A percentile compares a stretch with the other conserved stretches of the same genome.
phyloP scores from a whole-genome alignment of 2,888 invertebrate genomes.

The Nyleta sp. region DNA sequence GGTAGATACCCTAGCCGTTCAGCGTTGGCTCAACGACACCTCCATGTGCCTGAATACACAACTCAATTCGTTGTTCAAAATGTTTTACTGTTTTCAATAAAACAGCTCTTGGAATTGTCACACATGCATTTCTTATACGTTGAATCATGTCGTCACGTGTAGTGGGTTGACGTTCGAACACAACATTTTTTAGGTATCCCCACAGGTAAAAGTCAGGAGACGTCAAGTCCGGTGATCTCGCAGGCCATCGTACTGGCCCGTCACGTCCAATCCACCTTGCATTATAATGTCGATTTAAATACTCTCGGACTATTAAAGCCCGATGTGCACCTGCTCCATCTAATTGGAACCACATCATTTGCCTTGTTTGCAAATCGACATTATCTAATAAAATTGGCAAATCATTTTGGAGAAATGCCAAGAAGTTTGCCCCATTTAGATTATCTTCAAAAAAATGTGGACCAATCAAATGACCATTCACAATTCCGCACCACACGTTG shows the following conservation, averaged over 20 bases:
- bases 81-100: background rate
- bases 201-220: slow-evolving; percentile 6
- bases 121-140: slow-evolving; percentile 3
- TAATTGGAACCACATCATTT: background rate
- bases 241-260: slow-evolving; percentile 4
- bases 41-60: slow-evolving; percentile 5
- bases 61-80: background rate
- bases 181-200: slow-evolving; percentile 11
- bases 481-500: slow-evolving; percentile 8
- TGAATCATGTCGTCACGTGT: slow-evolving; percentile 11
- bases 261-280: background rate
- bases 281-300: too few species aligned
- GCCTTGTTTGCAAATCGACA: background rate
- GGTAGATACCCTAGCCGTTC: too few species aligned
- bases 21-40: background rate
- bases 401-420: background rate
- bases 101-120: background rate
- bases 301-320: too few species aligned
- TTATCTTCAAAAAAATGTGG: slow-evolving; percentile 9
- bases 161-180: slow-evolving; percentile 6
- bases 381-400: background rate
- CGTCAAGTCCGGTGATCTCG: slow-evolving; percentile 9
- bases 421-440: background rate
- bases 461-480: slow-evolving; percentile 2
- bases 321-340: background rate